phyloP scores from a whole-genome alignment of 2,113 vertebrate species.

The Periophthalmodon schlosseri region DNA sequence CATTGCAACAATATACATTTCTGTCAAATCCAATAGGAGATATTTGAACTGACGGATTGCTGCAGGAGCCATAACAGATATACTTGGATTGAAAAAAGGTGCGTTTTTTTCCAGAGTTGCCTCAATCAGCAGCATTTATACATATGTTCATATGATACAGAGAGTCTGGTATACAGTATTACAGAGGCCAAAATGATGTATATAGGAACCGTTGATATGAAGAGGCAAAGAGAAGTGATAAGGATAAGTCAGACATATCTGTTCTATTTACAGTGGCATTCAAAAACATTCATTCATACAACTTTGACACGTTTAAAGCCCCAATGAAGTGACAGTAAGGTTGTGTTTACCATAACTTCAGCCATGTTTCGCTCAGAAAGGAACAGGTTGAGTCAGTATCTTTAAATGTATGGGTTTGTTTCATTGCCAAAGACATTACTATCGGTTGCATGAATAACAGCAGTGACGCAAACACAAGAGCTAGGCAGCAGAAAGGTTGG shows the following conservation, averaged over 20 bases:
- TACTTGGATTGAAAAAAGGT: conserved; percentile 25
- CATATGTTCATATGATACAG: conserved; percentile 70
- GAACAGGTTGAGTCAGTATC: background rate
- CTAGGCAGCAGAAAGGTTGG: no score
- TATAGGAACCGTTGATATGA: conserved; percentile 53
- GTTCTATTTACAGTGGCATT: conserved; percentile 65
- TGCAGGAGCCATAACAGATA: conserved; percentile 27
- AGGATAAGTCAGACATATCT: conserved; percentile 37
- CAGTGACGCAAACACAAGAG: no score
- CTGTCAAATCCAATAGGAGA: conserved; percentile 1
- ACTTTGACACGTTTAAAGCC: conserved; percentile 47
- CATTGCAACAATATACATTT: conserved; percentile 12
- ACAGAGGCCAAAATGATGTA: conserved; percentile 48
- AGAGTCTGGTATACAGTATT: conserved; percentile 50
- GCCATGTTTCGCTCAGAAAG: conserved; percentile 31
- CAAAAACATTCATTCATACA: conserved; percentile 51
- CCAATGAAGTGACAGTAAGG: conserved; percentile 34
- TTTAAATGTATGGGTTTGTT: background rate
- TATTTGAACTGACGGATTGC: conserved; percentile 9
- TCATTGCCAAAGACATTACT: no score
- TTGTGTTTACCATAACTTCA: conserved; percentile 34
- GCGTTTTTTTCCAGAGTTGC: conserved; percentile 60
- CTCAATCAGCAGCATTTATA: conserved; percentile 74
- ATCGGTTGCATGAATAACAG: no score
- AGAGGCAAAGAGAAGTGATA: conserved; percentile 39